phyloP scores from a whole-genome alignment of 2,797 vertebrate species.

The Eulemur rubriventer region DNA sequence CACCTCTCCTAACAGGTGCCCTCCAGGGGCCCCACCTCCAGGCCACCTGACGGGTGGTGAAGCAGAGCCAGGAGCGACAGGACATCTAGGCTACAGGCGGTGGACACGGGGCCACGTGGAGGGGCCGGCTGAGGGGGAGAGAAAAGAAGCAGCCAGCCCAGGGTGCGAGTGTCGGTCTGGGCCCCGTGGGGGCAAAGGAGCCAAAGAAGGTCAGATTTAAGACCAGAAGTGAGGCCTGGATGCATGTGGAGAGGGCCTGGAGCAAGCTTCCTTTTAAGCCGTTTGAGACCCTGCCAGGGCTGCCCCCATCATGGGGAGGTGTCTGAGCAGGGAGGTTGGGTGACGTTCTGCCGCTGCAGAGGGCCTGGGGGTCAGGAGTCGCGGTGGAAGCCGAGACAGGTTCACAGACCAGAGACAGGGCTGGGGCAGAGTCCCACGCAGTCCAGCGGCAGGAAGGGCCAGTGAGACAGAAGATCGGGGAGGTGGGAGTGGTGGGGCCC shows the following conservation, averaged over 20 bases:
- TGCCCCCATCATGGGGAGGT: too few species aligned
- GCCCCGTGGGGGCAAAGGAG: background rate
- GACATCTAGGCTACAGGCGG: too few species aligned
- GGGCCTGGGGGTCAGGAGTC: background rate
- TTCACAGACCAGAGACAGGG: background rate
- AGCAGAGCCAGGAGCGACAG: background rate
- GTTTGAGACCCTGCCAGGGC: rapidly evolving
- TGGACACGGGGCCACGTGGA: rapidly evolving
- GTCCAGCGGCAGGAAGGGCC: background rate
- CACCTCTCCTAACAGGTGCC: background rate
- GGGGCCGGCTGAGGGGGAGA: background rate
- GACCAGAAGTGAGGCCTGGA: background rate
- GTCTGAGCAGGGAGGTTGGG: background rate
- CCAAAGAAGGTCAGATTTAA: background rate
- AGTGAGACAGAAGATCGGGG: background rate
- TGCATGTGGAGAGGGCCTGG: background rate
- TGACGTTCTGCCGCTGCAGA: background rate
- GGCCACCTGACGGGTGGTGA: background rate
- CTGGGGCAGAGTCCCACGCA: background rate
- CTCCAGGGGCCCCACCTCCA: background rate
- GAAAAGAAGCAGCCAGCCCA: background rate
- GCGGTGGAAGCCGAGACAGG: too few species aligned
- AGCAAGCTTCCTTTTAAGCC: background rate
- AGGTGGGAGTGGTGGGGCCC: rapidly evolving
- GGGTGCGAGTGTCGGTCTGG: background rate